A percentile compares a stretch with the other conserved stretches of the same genome.
Conservation (phyloP, 2,888 invertebrate species). For the Axea sp. region DNA sequence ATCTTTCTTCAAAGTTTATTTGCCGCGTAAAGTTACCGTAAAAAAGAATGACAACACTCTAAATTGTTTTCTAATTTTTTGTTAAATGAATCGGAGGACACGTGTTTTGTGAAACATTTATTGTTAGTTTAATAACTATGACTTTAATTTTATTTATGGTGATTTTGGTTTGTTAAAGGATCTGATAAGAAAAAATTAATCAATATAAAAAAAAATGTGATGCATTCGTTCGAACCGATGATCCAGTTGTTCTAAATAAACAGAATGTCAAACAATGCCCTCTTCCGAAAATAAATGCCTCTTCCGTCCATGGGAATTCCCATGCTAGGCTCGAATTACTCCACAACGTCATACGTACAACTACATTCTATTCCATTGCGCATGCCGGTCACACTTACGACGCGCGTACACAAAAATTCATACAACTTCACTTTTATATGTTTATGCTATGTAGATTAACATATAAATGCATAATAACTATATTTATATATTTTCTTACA, state of each 20-base stretch:
- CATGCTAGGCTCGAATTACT: slow-evolving; percentile 59
- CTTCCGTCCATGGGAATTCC: slow-evolving; percentile 64
- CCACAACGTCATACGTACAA: slow-evolving; percentile 58
- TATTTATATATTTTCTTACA: no score
- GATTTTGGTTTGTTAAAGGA: no score
- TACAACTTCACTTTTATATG: slow-evolving; percentile 58
- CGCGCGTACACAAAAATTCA: slow-evolving; percentile 70
- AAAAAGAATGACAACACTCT: background rate
- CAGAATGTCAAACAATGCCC: slow-evolving; percentile 47
- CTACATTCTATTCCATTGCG: slow-evolving; percentile 71
- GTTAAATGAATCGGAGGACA: no score
- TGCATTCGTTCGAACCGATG: slow-evolving; percentile 1
- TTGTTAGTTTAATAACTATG: slow-evolving; percentile 8
- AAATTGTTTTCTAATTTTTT: slow-evolving; percentile 28
- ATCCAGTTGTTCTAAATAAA: slow-evolving; percentile 39
- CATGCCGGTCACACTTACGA: slow-evolving; percentile 78
- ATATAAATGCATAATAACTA: no score
- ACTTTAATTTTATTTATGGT: no score
- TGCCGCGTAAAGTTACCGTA: slow-evolving; percentile 12
- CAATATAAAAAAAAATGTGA: background rate
- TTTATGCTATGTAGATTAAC: no score
- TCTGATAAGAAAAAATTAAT: slow-evolving; percentile 22
- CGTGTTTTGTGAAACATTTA: no score
- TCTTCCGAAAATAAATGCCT: slow-evolving; percentile 45
- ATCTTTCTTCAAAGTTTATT: slow-evolving; percentile 40